A percentile compares a stretch with the other conserved stretches of the same genome.
Evolutionary conservation across 2,113 vertebrate species (phyloP).

Genomic region (zebrafish (Danio rerio)): GRCz12tu NC_133184.1:38122501-38123000

Average conservation of each 20-base stretch:
- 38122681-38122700: conserved; percentile 51
- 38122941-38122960: conserved; percentile 16
- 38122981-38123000: too few species aligned
- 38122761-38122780: conserved; percentile 36
- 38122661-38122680: conserved; percentile 55
- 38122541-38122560: conserved; percentile 38
- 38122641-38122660: conserved; percentile 40
- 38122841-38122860: conserved; percentile 27
- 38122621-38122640: conserved; percentile 44
- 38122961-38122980: conserved; percentile 10
- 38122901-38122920: conserved; percentile 5
- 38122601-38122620: conserved; percentile 45
- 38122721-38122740: conserved; percentile 23
- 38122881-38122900: conserved; percentile 4
- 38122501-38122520: not conserved
- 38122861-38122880: conserved; percentile 10
- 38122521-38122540: conserved; percentile 39
- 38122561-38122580: conserved; percentile 35
- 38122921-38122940: conserved; percentile 6
- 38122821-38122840: conserved; percentile 4
- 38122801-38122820: conserved; percentile 20
- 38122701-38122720: conserved; percentile 47
- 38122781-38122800: conserved; percentile 47
- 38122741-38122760: conserved; percentile 25
- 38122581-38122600: conserved; percentile 35